Conservation (phyloP, 2,888 invertebrate genomes). For the Podotricha telesiphe region DNA sequence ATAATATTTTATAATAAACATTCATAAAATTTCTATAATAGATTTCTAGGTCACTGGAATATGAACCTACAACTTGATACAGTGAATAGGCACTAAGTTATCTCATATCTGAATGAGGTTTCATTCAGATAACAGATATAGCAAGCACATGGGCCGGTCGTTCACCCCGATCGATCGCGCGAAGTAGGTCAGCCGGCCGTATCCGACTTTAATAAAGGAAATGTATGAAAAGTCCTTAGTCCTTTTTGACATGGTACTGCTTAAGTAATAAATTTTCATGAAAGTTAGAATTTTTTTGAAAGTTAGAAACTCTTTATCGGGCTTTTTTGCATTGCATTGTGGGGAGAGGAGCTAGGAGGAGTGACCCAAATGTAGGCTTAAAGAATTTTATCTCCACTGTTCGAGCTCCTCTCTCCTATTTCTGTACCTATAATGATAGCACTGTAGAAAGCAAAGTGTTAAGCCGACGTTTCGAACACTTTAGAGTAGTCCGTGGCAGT, state of each 20-base stretch:
- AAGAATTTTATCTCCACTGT: too few relatives aligned
- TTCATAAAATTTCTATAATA: not conserved
- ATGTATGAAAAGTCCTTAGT: conserved; percentile 12
- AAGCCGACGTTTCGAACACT: too few relatives aligned
- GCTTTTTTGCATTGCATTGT: too few relatives aligned
- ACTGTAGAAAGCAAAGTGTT: too few relatives aligned
- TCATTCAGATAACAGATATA: conserved; percentile 23
- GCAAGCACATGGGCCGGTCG: conserved; percentile 43
- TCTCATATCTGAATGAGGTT: conserved; percentile 25
- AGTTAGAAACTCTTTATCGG: too few relatives aligned
- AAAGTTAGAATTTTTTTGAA: not conserved
- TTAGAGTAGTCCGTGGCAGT: too few relatives aligned
- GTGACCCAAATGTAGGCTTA: too few relatives aligned
- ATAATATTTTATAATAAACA: too few relatives aligned
- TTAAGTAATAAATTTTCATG: not conserved
- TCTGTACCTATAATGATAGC: too few relatives aligned
- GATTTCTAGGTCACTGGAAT: not conserved
- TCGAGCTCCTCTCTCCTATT: too few relatives aligned
- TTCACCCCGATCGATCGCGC: conserved; percentile 53
- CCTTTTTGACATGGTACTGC: not conserved
- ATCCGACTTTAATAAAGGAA: conserved; percentile 40
- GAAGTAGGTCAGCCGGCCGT: conserved; percentile 55
- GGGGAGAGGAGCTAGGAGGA: too few relatives aligned
- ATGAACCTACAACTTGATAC: not conserved
- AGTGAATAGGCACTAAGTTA: conserved; percentile 4